These are phyloP conservation scores for Clivina fossor DNA, from an alignment of 2,888 invertebrate genomes.

Conservation along the genomic window DNA sequence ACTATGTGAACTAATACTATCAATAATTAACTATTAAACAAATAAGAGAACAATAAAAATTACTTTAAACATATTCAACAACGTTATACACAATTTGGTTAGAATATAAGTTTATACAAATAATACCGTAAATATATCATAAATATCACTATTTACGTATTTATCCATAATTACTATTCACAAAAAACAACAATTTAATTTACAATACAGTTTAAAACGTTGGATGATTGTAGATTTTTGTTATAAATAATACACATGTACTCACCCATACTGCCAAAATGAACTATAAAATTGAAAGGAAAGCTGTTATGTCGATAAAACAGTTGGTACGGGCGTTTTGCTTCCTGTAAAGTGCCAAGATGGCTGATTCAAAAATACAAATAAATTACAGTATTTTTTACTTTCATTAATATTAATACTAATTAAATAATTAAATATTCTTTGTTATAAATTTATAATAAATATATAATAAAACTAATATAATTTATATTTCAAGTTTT, in stretches of 20 bases:
- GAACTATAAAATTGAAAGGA: slow-evolving; percentile 60
- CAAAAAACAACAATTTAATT: slow-evolving; percentile 24
- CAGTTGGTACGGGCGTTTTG: slow-evolving; percentile 27
- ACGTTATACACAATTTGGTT: slow-evolving; percentile 14
- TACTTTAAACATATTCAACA: slow-evolving; percentile 1
- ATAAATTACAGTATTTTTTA: not conserved
- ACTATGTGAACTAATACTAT: not conserved
- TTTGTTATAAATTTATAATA: too few species aligned
- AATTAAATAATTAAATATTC: not conserved
- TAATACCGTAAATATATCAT: slow-evolving; percentile 15
- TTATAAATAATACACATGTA: slow-evolving; percentile 46
- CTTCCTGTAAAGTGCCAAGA: too few species aligned
- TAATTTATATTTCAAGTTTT: too few species aligned
- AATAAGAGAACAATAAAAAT: slow-evolving; percentile 5
- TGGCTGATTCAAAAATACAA: not conserved
- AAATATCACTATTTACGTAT: slow-evolving; percentile 25
- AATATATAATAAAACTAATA: too few species aligned
- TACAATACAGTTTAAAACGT: slow-evolving; percentile 7
- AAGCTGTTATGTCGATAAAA: slow-evolving; percentile 22
- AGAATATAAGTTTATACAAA: slow-evolving; percentile 15
- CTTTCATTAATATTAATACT: not conserved
- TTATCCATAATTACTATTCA: not conserved
- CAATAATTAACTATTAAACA: not conserved
- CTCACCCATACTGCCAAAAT: slow-evolving; percentile 71
- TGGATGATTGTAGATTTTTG: slow-evolving; percentile 48